phyloP scores from a whole-genome alignment of 2,113 vertebrate species.

The Pachyramphus minor region DNA sequence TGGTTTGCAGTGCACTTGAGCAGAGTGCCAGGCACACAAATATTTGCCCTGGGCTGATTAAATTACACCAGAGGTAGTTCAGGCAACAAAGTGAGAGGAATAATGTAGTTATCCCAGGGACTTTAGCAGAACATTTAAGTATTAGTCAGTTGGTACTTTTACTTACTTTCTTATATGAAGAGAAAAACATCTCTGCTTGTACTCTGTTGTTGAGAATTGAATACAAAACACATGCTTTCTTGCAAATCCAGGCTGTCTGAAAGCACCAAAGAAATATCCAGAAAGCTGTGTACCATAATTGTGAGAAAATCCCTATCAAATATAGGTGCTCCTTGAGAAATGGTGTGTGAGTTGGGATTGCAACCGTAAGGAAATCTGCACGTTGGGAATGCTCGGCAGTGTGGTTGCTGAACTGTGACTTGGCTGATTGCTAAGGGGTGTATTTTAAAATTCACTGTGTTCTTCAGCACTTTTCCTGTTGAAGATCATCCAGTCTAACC shows the following conservation, averaged over 20 bases:
- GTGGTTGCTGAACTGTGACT: not conserved
- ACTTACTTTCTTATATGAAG: not conserved
- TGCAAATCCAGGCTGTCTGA: not conserved
- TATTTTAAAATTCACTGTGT: not conserved
- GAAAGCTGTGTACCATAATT: accelerated
- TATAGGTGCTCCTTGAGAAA: not conserved
- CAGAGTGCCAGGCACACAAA: not conserved
- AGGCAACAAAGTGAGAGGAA: not conserved
- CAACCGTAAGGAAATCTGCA: not conserved
- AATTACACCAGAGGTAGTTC: not conserved
- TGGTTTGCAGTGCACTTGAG: not conserved
- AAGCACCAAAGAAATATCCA: not conserved
- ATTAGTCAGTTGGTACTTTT: not conserved
- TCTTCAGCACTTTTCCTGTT: not conserved
- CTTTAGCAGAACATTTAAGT: not conserved
- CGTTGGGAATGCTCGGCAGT: accelerated
- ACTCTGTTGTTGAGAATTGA: not conserved
- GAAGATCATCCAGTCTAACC: not conserved
- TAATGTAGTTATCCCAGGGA: not conserved
- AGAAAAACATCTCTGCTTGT: not conserved
- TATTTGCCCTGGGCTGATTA: not conserved
- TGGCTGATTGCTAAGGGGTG: not conserved
- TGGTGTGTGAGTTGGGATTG: not conserved
- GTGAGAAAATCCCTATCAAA: not conserved
- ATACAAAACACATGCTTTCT: accelerated